Conservation (phyloP, 1,140 invertebrate genomes). For the Calycopis cecrops region DNA sequence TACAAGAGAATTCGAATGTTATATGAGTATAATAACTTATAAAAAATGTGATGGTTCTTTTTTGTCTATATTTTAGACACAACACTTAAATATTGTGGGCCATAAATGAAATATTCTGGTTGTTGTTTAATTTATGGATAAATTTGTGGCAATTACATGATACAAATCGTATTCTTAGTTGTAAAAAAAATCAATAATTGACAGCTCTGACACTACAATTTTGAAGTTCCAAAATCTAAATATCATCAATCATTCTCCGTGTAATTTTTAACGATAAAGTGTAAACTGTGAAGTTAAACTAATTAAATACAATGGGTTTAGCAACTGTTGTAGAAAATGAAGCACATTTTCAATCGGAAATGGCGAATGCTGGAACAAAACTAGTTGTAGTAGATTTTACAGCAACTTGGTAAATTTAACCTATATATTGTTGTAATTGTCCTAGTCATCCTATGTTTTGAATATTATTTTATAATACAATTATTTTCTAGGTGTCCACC, state of each 20-base stretch:
- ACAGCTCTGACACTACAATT: slow-evolving; percentile 6
- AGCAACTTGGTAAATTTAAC: slow-evolving; percentile 86
- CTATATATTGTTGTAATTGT: slow-evolving; percentile 35
- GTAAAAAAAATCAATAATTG: not conserved
- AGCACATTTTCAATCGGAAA: slow-evolving; percentile 87
- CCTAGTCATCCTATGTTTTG: slow-evolving; percentile 35
- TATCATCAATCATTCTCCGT: not conserved
- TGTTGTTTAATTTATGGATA: too few species aligned
- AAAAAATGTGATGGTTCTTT: too few species aligned
- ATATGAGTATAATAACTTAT: too few species aligned
- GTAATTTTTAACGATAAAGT: not conserved
- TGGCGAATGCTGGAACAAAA: slow-evolving; percentile 86
- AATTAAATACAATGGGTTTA: slow-evolving; percentile 56
- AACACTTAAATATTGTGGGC: too few species aligned
- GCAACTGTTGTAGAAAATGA: slow-evolving; percentile 78
- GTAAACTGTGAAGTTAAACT: not conserved
- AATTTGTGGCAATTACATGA: too few species aligned
- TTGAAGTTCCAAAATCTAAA: slow-evolving; percentile 1
- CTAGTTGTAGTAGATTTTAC: slow-evolving; percentile 97
- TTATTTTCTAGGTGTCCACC: slow-evolving; percentile 89
- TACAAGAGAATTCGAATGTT: too few species aligned
- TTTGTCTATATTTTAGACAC: too few species aligned
- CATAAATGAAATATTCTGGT: too few species aligned
- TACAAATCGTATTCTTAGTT: not conserved
- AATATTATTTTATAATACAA: slow-evolving; percentile 19